Evolutionary conservation across 2,797 vertebrate species (phyloP), one percentile per base, ranked within the genome.

Genomic region (Clamator glandarius): DNA sequence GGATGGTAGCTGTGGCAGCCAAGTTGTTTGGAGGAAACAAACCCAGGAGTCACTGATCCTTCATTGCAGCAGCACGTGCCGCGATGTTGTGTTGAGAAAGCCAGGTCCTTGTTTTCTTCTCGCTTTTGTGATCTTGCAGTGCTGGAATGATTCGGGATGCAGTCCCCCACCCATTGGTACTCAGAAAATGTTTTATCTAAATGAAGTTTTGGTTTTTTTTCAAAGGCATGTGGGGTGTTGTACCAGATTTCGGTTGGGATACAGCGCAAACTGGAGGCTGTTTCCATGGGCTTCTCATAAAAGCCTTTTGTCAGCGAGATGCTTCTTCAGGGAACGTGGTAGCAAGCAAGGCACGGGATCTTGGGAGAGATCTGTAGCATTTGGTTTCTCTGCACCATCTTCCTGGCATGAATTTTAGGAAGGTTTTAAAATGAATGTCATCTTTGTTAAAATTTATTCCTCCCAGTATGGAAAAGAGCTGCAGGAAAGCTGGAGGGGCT

Each of bases 301-400:
- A 81, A 62, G 19, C 11, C 6, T 79, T 42, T 54, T 11, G 11
- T 36, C 13, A 1, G n/a, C 26, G 0, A 0, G 5, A 5, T 14
- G 18, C 35, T 31, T 25, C 15, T 8, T 46, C 23, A 29, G 20
- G 0, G 4, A 82, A 21, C 42, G 33, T 39, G 59, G 15, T 24
- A 54, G 35, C 57, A 46, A 36, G 35, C 13, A 2, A 8, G 4
- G 36, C 7, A 0, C 73, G 19, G 35, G 4, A 0, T 36, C 55
- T 55, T 33, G 8, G 48, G 72, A 51, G 28, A 48, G 23, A 24
- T 12, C 31, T 44, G 70, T 12, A 10, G 11, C 2, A 0, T 21
- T 89, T 3, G 11, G 2, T 80, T 73, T 17, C 29, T 42, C 57
- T 41, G 28, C 5, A 4, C 16, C 24, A 1, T 44, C 23, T 58